phyloP scores from a whole-genome alignment of 1,140 invertebrate species.

The Zelostemma sp. region DNA sequence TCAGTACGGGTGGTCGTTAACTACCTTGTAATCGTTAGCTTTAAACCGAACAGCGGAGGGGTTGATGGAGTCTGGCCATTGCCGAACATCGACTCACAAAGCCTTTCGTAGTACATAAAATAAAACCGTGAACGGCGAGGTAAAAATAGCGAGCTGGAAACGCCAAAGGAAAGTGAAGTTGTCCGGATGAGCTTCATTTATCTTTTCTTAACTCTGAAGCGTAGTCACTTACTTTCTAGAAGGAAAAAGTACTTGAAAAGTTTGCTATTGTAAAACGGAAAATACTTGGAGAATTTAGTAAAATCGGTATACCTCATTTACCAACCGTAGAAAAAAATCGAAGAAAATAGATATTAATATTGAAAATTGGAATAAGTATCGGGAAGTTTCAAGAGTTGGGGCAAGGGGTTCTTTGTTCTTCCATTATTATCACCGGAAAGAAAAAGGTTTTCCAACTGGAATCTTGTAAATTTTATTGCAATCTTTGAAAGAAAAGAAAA shows the following conservation, averaged over 20 bases:
- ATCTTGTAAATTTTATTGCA: too few relatives aligned
- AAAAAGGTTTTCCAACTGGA: too few relatives aligned
- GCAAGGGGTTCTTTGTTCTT: too few relatives aligned
- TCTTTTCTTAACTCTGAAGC: conserved; percentile 21
- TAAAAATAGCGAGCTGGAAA: conserved; percentile 33
- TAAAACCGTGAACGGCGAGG: conserved; percentile 16
- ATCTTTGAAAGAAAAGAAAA: not conserved
- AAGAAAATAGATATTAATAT: too few relatives aligned
- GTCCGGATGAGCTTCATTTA: conserved; percentile 41
- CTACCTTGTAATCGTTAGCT: conserved; percentile 51
- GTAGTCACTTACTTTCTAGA: conserved; percentile 7
- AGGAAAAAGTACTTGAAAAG: not conserved
- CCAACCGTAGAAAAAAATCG: too few relatives aligned
- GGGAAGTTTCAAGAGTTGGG: too few relatives aligned
- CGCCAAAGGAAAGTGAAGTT: conserved; percentile 30
- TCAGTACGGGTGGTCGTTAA: conserved; percentile 42
- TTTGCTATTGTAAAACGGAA: conserved; percentile 3
- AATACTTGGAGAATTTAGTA: not conserved
- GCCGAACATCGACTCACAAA: conserved; percentile 34
- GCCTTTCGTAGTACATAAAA: conserved; percentile 42
- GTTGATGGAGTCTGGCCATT: conserved; percentile 3
- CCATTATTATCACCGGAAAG: too few relatives aligned
- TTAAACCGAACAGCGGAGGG: conserved; percentile 23
- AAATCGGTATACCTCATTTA: not conserved
- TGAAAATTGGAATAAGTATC: too few relatives aligned